phyloP scores from a whole-genome alignment of 37 sponge, comb jelly and placozoan species.

The Petrosia ficiformis region DNA sequence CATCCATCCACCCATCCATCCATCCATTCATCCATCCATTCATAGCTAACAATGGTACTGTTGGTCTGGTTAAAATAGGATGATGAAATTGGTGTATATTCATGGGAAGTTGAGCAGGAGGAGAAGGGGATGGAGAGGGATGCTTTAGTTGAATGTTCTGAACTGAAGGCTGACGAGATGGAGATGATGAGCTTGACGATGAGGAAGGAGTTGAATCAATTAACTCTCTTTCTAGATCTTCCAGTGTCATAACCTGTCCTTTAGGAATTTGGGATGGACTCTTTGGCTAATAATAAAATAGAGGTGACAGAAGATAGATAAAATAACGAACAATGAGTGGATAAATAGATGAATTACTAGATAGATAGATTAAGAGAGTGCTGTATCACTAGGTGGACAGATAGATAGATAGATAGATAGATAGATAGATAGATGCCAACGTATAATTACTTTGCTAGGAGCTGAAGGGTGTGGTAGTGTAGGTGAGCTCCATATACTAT shows the following conservation, averaged over 20 bases:
- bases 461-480: constrained; percentile 4
- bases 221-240: constrained; percentile 36
- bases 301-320: not conserved
- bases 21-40: too few relatives aligned
- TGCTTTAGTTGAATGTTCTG: not conserved
- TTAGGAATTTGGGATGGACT: constrained; percentile 12
- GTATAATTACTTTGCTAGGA: not conserved
- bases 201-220: constrained; percentile 6
- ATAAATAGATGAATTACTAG: too few relatives aligned
- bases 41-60: too few relatives aligned
- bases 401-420: not conserved
- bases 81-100: not conserved
- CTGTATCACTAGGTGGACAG: too few relatives aligned
- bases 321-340: not conserved
- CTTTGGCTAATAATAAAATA: not conserved
- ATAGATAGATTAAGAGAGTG: too few relatives aligned
- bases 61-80: too few relatives aligned
- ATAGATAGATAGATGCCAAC: not conserved
- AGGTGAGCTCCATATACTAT: constrained; percentile 50
- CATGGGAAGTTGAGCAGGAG: constrained; percentile 6
- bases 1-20: too few relatives aligned
- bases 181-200: not conserved
- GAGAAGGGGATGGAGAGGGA: not conserved
- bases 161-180: not conserved
- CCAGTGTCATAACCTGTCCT: constrained; percentile 21